Base-by-base conservation (phyloP, 2,888 invertebrate species). In the Ophion ellenae region DNA sequence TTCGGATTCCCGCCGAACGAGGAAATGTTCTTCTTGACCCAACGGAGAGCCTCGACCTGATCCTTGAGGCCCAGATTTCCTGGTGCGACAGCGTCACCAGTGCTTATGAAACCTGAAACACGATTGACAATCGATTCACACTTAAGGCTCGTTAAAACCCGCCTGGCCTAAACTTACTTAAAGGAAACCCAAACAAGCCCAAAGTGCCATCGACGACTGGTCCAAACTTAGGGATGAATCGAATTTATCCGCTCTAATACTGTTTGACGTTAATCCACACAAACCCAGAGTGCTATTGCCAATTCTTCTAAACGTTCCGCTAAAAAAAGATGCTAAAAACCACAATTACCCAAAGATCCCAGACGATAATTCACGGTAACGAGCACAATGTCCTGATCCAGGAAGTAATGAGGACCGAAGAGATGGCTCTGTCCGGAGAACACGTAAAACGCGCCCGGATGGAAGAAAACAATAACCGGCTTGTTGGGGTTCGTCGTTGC, bases 31-130 rank as follows among this genome's bases (percentile, higher is more conserved):
- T 95, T 91, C 90, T 95, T 95, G 0, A 97, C 94, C 96, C 96
- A 97, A 87, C 95, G 95, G 83, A 97, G 91, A 0, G 96, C 96
- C n/a, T 94, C 93, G 11, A 96, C 96, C 92, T 97, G 97, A 93
- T 97, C 97, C 91, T 96, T 97, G 47, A 96, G 93, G 0, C 96
- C 97, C 88, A 95, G 95, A 91, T 97, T 97, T 2, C 97, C 97
- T 0, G 96, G 95, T 0, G 96, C 96, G 73, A 95, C 94, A 71
- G 94, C 94, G 67, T 96, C 96, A 0, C 96, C 96, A 0, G 96
- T 96, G 87, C 96, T 96, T 61, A 96, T 89, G 90, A 96, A 96
- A 3, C 96, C 96, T 95, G 73, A n/a, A 82, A 77, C 36, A 6
- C 36, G 20, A n/a, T 32, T 7, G 7, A 53, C 53, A 3, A 24